Base-by-base conservation (phyloP, 1,140 invertebrate genomes). In the Drosophila takahashii region DNA sequence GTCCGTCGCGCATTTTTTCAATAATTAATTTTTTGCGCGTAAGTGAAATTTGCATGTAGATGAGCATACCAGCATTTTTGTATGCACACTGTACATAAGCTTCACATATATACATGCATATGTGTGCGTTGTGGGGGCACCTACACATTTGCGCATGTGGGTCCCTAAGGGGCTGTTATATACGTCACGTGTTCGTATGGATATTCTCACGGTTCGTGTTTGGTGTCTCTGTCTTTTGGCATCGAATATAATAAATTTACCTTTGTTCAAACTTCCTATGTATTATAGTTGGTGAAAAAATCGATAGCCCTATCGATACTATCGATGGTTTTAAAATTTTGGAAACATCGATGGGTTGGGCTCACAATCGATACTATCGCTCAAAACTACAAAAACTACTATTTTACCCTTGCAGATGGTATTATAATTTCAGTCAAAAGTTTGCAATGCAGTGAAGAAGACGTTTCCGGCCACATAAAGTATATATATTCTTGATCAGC, bases 11-110 rank as follows among this genome's bases (percentile, higher is more conserved):
- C 79, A 78, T 83, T 87, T 87, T 87, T 87, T 87, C 84, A 89
- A 87, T 89, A 87, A 89, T 87, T 87, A 87, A 87, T 87, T 87
- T 87, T 87, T 87, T 87, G 77, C 84, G 84, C 84, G 84, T 89
- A 89, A 87, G 79, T 87, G 79, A 86, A 87, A 87, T 87, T 89
- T 86, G 71, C 79, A 83, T 87, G 79, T 89, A 75, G 70, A 87
- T 79, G 79, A 72, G 66, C 26, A 39, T 51, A 44, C 47, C 44
- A 37, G 57, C 42, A 47, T 11, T 50, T 51, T 45, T 47, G 45
- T 29, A 39, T 11, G 32, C 16, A 51, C 26, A 61, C 11, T 26
- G 39, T 45, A 70, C 32, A 53, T 34, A 34, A n/a, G 42, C 37
- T 5, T 26, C 18, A 18, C 16, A 13, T 42, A 61, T 50, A 26